Evolutionary conservation across 2,888 invertebrate genomes (phyloP).

Genomic region (Parnassius orleans): DNA sequence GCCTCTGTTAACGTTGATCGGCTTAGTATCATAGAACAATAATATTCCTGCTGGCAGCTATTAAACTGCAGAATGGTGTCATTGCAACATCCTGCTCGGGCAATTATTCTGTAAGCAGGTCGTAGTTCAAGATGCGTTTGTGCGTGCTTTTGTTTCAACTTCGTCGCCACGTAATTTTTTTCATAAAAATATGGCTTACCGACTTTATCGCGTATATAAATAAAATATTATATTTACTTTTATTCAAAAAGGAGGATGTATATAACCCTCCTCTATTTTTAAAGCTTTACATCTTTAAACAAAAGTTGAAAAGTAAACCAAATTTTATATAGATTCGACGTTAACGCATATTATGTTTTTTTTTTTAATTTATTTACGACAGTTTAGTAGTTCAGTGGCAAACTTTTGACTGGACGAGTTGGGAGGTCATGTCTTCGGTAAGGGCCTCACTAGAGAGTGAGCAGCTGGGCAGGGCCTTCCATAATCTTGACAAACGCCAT

Average conservation of each 20-base stretch:
- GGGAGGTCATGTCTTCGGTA: too few relatives aligned
- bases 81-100: slow-evolving; percentile 18
- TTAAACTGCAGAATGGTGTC: slow-evolving; percentile 25
- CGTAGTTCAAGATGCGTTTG: slow-evolving; percentile 24
- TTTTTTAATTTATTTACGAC: too few relatives aligned
- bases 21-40: slow-evolving; percentile 19
- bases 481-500: too few relatives aligned
- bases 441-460: too few relatives aligned
- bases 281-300: slow-evolving; percentile 7
- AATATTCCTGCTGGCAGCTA: slow-evolving; percentile 24
- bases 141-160: slow-evolving; percentile 17
- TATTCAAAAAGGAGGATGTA: too few relatives aligned
- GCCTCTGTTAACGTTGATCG: slow-evolving; percentile 14
- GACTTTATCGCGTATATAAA: not conserved
- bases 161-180: too few relatives aligned
- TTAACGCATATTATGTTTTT: not conserved
- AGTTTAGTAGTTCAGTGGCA: too few relatives aligned
- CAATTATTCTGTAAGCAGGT: slow-evolving; percentile 22
- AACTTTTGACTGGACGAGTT: too few relatives aligned
- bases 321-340: too few relatives aligned
- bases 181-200: too few relatives aligned
- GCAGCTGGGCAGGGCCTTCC: too few relatives aligned
- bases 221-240: not conserved
- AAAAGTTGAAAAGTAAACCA: not conserved
- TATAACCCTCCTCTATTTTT: not conserved